Conservation (phyloP, 2,888 invertebrate genomes). For the Acleris laterana region DNA sequence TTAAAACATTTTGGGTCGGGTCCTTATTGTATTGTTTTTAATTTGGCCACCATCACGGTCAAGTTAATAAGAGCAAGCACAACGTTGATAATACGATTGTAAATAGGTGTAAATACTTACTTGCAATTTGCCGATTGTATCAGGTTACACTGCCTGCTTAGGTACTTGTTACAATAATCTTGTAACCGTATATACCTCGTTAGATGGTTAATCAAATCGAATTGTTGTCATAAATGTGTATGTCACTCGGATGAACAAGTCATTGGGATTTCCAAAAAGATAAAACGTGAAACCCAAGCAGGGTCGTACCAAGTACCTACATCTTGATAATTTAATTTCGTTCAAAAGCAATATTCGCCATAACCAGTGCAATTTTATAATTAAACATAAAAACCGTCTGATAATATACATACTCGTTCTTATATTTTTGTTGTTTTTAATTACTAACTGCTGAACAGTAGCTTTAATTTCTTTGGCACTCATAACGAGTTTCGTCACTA, state of each 20-base stretch:
- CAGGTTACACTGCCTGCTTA: too few species aligned
- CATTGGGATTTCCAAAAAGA: conserved; percentile 22
- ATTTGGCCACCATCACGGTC: too few species aligned
- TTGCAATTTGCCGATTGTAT: too few species aligned
- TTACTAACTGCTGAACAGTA: conserved; percentile 5
- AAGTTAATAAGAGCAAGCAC: too few species aligned
- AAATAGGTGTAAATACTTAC: too few species aligned
- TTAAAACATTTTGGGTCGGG: too few species aligned
- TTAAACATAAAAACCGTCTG: neutral
- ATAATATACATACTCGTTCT: too few species aligned
- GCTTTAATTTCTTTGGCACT: conserved; percentile 4
- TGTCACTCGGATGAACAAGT: conserved; percentile 18
- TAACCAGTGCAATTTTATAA: neutral
- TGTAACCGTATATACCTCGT: conserved; percentile 6
- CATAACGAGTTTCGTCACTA: neutral
- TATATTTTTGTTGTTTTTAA: neutral
- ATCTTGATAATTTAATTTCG: too few species aligned
- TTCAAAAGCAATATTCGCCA: too few species aligned
- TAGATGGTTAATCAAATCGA: conserved; percentile 1
- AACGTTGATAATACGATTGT: too few species aligned
- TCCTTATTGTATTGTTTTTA: too few species aligned
- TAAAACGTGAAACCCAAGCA: conserved; percentile 1
- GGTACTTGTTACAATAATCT: too few species aligned
- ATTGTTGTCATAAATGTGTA: conserved; percentile 13
- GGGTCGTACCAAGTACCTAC: neutral